Evolutionary conservation across 1,140 invertebrate genomes (phyloP), one percentile per base, ranked within the genome.

Genomic region (Epicauta chinensis): DNA sequence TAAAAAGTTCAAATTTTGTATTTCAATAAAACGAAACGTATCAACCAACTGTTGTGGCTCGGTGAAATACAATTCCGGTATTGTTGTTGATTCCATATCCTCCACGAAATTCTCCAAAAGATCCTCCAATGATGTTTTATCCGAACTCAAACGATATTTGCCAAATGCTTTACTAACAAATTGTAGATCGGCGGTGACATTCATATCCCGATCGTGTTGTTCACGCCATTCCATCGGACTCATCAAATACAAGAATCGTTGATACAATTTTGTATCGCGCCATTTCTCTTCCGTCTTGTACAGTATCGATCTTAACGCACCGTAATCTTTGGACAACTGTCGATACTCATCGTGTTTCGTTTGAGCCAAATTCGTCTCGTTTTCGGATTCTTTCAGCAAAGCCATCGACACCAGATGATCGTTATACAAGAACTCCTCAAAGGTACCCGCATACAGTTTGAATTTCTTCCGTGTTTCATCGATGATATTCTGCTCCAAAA

Each of bases 1-100:
- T 58, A 84, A 71, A 15, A 78, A 80, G 59, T 81, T 81, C 9
- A 84, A 66, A 68, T 83, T 83, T 64, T 83, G 81, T 47, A 77
- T 71, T 59, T 81, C 81, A 40, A 83, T 75, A 31, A 73, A 71
- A 46, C 67, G 62, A 57, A 85, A 82, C 10, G 77, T 72, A 5
- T 67, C 62, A 3, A 78, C 55, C 5, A 84, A 59, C 47, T 84
- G 76, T 3, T 70, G 62, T 1, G 81, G 76, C 32, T 76, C 71
- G 32, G 75, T 66, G 59, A 84, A 83, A 60, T 78, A 81, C 9
- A 84, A 60, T 30, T 71, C 58, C 4, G 78, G 72, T 7, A 71
- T 56, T 12, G 70, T 62, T 4, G 72, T 65, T 7, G 69, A 61
- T 4, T 51, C 66, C n/a, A 75, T 62, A 38, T 76, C 74, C 31